Evolutionary conservation across 2,797 vertebrate species (phyloP).

Genomic region (Dendrocincla tyrannina): DNA sequence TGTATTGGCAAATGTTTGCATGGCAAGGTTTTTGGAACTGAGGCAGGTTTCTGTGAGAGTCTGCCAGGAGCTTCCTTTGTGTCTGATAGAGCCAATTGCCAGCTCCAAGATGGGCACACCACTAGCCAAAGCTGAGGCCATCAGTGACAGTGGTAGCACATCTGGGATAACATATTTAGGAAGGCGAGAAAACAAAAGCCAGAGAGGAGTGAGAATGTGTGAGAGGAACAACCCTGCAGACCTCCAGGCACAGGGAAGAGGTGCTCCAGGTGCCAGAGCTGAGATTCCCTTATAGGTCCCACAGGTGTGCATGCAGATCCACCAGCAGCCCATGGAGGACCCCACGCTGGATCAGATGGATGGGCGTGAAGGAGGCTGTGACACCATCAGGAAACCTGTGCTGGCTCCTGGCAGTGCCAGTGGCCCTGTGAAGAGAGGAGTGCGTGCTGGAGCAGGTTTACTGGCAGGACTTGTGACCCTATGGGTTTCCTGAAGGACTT

Average conservation of each 20-base stretch:
- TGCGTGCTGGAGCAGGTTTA: background rate
- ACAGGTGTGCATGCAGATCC: background rate
- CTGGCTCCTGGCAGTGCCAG: background rate
- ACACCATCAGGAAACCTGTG: background rate
- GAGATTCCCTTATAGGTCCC: background rate
- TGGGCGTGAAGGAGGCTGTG: background rate
- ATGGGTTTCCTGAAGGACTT: background rate
- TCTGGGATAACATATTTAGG: background rate
- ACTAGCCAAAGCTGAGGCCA: background rate
- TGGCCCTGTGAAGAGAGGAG: background rate
- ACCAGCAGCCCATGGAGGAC: background rate
- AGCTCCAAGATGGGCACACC: background rate
- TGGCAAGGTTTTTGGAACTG: background rate
- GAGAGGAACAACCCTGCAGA: background rate
- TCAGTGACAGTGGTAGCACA: background rate
- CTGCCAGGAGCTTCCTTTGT: background rate
- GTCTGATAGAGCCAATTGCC: background rate
- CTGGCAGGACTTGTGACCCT: background rate
- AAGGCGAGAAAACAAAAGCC: background rate
- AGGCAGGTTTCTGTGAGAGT: background rate
- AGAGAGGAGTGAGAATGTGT: background rate
- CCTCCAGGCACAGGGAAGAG: background rate
- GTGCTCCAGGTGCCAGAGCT: background rate
- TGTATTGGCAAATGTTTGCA: background rate
- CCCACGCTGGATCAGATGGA: background rate